These are phyloP conservation scores for Paramormyrops kingsleyae DNA, from an alignment of 2,113 vertebrate species.

Conservation along the genomic window DNA sequence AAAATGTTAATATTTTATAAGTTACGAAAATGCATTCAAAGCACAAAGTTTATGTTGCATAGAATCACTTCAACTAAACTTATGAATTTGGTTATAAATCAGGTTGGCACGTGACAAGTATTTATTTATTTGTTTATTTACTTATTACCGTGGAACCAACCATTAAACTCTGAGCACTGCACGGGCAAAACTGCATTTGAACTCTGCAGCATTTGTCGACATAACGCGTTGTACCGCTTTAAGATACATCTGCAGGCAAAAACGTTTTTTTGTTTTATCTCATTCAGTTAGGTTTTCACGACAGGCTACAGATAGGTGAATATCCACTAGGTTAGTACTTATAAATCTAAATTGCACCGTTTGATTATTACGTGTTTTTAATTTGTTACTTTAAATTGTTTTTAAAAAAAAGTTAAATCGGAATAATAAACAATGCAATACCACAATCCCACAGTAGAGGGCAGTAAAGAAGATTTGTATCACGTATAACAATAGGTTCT, in stretches of 20 bases:
- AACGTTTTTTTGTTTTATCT: not conserved
- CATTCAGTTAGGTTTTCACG: not conserved
- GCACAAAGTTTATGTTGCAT: slow-evolving; percentile 83
- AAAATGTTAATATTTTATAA: slow-evolving; percentile 52
- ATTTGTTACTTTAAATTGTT: not conserved
- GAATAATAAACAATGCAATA: not conserved
- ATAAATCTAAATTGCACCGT: not conserved
- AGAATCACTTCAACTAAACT: slow-evolving; percentile 80
- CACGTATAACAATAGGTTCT: not conserved
- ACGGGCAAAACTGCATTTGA: slow-evolving; percentile 39
- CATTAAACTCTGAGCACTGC: slow-evolving; percentile 27
- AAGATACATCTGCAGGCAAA: not conserved
- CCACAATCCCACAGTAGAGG: not conserved
- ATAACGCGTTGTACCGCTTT: not conserved
- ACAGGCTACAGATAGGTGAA: not conserved
- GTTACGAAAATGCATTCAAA: slow-evolving; percentile 68
- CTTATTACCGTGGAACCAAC: slow-evolving; percentile 31
- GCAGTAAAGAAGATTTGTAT: not conserved
- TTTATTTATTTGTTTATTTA: slow-evolving; percentile 24
- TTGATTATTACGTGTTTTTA: not conserved
- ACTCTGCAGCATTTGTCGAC: slow-evolving; percentile 4
- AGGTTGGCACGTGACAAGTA: slow-evolving; percentile 72
- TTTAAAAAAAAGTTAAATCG: not conserved
- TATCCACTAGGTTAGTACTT: not conserved
- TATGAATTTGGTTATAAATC: slow-evolving; percentile 62